Percentiles rank a stretch among this genome's conserved stretches.
Evolutionary conservation across 1,140 invertebrate genomes (phyloP).

Genomic region (Diorhabda elongata): DNA sequence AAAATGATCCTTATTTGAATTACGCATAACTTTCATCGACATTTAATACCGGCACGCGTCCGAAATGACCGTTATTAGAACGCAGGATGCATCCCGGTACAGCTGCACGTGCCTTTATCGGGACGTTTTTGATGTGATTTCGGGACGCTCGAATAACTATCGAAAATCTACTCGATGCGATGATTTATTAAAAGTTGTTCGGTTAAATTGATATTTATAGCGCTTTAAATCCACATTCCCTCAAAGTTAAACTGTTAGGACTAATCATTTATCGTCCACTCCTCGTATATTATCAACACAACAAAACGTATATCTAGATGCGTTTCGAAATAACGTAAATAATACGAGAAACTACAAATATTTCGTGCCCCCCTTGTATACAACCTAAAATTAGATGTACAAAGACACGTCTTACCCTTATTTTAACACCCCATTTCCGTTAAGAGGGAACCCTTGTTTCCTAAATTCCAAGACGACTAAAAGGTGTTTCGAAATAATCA

Average conservation of each 20-base stretch:
- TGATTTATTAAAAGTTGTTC: too few relatives aligned
- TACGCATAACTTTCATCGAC: slow-evolving; percentile 5
- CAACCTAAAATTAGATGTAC: too few relatives aligned
- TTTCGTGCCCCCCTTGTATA: too few relatives aligned
- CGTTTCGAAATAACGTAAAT: too few relatives aligned
- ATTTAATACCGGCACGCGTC: slow-evolving; percentile 30
- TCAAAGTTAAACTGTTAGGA: too few relatives aligned
- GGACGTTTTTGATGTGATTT: slow-evolving; percentile 11
- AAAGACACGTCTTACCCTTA: background rate
- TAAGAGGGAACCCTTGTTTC: background rate
- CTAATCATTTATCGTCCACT: too few relatives aligned
- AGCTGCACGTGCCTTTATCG: slow-evolving; percentile 31
- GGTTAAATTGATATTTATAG: too few relatives aligned
- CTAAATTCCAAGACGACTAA: background rate
- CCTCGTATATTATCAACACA: too few relatives aligned
- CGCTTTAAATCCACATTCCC: too few relatives aligned
- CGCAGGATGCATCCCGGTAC: slow-evolving; percentile 33
- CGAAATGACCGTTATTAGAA: slow-evolving; percentile 29
- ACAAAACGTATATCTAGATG: too few relatives aligned
- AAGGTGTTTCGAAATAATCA: background rate
- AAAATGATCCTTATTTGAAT: slow-evolving; percentile 20
- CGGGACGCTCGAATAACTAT: background rate
- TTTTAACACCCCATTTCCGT: background rate
- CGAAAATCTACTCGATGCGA: too few relatives aligned
- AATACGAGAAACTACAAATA: too few relatives aligned